These are phyloP conservation scores for Channa argus DNA, from an alignment of 2,113 vertebrate species.

Conservation along the genomic window DNA sequence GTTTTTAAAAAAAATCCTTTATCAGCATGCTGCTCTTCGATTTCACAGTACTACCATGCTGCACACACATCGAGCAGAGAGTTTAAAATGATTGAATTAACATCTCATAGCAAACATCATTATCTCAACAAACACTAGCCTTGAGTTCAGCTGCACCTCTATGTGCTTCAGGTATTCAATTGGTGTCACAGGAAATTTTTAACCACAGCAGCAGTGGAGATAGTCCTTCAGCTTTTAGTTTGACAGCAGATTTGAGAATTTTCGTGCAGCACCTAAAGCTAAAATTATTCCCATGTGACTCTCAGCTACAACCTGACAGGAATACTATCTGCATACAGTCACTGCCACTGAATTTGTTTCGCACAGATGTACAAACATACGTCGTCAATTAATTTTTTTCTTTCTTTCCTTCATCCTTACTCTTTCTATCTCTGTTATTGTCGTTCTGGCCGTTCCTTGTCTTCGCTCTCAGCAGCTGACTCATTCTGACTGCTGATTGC, in stretches of 20 bases:
- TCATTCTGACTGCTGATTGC: constrained; percentile 9
- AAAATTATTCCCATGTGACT: constrained; percentile 67
- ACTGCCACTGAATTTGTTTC: constrained; percentile 1
- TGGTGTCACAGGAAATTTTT: neutral
- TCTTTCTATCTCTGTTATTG: constrained; percentile 7
- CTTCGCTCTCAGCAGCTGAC: constrained; percentile 26
- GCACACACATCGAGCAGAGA: too few species aligned
- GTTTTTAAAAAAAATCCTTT: too few species aligned
- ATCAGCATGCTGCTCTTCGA: too few species aligned
- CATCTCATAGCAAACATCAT: neutral
- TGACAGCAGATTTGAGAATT: constrained; percentile 21
- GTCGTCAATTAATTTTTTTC: neutral
- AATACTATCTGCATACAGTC: constrained; percentile 28
- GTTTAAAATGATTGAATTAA: too few species aligned
- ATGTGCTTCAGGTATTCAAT: neutral
- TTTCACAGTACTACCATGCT: too few species aligned
- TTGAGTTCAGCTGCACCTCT: neutral
- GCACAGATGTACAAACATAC: constrained; percentile 18
- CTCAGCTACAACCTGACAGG: constrained; percentile 53
- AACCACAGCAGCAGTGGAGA: neutral
- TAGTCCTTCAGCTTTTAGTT: constrained; percentile 21
- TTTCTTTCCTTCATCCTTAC: neutral
- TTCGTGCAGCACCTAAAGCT: constrained; percentile 29
- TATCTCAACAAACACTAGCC: neutral
- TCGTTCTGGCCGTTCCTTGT: constrained; percentile 3